These are phyloP conservation scores for Buceros bicornis DNA, from an alignment of 2,797 vertebrate genomes.

Conservation along the genomic window DNA sequence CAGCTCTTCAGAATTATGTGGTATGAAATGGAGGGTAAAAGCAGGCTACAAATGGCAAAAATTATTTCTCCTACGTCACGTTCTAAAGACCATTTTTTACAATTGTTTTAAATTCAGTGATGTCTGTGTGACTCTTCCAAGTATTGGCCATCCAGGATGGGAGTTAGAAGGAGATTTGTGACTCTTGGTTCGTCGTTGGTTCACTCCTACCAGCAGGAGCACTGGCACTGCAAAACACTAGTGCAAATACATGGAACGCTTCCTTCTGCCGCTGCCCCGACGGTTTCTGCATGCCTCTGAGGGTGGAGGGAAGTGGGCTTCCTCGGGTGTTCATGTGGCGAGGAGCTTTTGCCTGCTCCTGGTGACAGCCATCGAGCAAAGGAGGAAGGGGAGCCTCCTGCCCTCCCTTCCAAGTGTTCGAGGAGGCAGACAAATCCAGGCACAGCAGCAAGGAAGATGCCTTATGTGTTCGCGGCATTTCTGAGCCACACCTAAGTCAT, in stretches of 20 bases:
- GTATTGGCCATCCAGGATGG: not conserved
- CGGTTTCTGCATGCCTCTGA: not conserved
- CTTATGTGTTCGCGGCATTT: accelerated
- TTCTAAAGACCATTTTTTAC: not conserved
- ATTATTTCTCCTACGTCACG: not conserved
- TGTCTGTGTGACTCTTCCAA: not conserved
- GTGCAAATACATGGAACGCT: not conserved
- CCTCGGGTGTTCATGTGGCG: not conserved
- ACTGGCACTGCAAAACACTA: not conserved
- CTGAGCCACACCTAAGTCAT: not conserved
- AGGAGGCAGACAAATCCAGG: not conserved
- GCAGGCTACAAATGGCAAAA: not conserved
- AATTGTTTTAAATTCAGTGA: not conserved
- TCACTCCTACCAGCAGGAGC: not conserved
- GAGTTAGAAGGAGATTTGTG: not conserved
- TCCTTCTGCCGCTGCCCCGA: accelerated
- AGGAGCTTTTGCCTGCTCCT: not conserved
- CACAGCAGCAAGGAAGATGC: accelerated
- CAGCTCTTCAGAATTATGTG: not conserved
- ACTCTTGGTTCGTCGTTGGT: not conserved
- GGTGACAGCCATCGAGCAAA: not conserved
- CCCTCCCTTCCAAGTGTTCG: not conserved
- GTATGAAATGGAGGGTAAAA: not conserved
- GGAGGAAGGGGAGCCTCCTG: not conserved
- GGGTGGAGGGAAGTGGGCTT: not conserved